These are phyloP conservation scores for Melieria crassipennis DNA, from an alignment of 2,888 invertebrate genomes.

Conservation along the genomic window DNA sequence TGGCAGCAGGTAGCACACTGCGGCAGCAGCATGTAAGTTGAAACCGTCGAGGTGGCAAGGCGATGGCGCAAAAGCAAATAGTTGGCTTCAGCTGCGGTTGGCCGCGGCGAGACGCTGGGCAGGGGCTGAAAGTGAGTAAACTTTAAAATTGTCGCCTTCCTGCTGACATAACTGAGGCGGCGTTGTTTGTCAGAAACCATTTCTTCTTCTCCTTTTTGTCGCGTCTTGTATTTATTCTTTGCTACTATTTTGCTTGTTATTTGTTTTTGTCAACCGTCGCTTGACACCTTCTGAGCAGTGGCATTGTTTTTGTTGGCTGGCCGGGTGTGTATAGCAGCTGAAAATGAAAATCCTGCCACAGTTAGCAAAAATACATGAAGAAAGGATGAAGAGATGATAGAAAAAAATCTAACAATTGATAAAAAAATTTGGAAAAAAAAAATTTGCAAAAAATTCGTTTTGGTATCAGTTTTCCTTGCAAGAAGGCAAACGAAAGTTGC, in stretches of 20 bases:
- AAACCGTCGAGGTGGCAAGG: slow-evolving; percentile 11
- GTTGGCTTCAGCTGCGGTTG: not conserved
- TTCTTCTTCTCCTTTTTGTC: not conserved
- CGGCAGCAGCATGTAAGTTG: slow-evolving; percentile 11
- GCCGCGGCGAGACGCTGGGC: no score
- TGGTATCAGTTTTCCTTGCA: no score
- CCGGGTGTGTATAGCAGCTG: no score
- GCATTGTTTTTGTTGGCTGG: no score
- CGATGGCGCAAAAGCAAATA: slow-evolving; percentile 16
- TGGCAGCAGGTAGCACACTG: slow-evolving; percentile 15
- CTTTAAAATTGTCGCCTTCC: slow-evolving; percentile 37
- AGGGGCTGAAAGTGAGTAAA: slow-evolving; percentile 17
- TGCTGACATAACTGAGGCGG: slow-evolving; percentile 33
- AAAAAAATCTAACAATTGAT: no score
- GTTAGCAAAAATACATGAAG: no score
- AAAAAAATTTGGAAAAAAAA: no score
- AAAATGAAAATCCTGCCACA: no score
- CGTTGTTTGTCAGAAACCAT: slow-evolving; percentile 20
- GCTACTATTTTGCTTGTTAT: slow-evolving; percentile 9
- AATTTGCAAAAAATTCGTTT: no score
- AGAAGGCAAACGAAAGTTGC: no score
- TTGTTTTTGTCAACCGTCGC: not conserved
- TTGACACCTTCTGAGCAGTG: not conserved
- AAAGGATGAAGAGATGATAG: no score
- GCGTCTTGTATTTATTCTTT: not conserved